These are phyloP conservation scores for Antheraea assamensis DNA, from an alignment of 2,888 invertebrate genomes.

Conservation along the genomic window DNA sequence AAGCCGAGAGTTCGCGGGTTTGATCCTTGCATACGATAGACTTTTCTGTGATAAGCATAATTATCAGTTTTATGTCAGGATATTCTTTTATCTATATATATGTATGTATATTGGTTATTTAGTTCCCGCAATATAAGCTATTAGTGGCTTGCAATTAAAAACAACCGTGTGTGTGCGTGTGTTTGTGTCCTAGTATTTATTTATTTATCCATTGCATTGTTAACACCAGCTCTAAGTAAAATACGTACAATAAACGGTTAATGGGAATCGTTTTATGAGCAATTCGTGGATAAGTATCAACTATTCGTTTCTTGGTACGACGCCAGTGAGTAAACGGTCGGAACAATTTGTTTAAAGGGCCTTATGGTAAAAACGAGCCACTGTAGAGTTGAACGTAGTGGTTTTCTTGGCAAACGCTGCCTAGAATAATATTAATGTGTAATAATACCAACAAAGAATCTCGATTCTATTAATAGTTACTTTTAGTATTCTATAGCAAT, in stretches of 20 bases:
- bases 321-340: slow-evolving; percentile 30
- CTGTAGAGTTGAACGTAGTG: background rate
- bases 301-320: slow-evolving; percentile 30
- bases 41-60: no score
- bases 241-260: slow-evolving; percentile 2
- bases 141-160: no score
- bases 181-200: no score
- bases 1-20: no score
- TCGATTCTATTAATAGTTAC: background rate
- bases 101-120: no score
- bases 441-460: background rate
- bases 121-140: no score
- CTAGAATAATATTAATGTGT: background rate
- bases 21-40: no score
- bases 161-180: no score
- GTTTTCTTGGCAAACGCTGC: slow-evolving; percentile 8
- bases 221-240: background rate
- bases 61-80: no score
- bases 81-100: no score
- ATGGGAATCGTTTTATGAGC: slow-evolving; percentile 4
- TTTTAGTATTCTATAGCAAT: background rate
- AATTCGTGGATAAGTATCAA: slow-evolving; percentile 9
- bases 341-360: slow-evolving; percentile 36
- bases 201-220: background rate
- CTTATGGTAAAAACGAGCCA: slow-evolving; percentile 26